Conservation (phyloP, 1,140 invertebrate genomes). For the Probaryconus sp. region DNA sequence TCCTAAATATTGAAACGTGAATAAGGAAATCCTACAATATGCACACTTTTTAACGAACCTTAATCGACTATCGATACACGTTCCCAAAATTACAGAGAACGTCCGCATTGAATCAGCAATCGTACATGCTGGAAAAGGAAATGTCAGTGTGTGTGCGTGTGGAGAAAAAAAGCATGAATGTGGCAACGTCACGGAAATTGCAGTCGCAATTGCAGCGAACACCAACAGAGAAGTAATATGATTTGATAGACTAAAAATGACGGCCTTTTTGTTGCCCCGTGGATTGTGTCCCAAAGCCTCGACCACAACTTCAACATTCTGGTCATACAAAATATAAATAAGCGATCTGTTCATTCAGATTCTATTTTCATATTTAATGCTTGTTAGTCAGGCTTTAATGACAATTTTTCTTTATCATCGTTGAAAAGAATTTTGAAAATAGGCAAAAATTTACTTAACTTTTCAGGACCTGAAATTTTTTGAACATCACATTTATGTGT, state of each 20-base stretch:
- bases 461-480: no score
- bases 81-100: slow-evolving; percentile 16
- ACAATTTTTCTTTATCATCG: no score
- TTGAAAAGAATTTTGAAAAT: no score
- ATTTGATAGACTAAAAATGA: slow-evolving; percentile 2
- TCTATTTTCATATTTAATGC: no score
- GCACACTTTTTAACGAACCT: slow-evolving; percentile 10
- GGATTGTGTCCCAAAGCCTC: background rate
- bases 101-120: slow-evolving; percentile 23
- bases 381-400: no score
- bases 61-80: slow-evolving; percentile 23
- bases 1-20: slow-evolving; percentile 16
- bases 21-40: slow-evolving; percentile 6
- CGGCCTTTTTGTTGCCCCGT: slow-evolving; percentile 6
- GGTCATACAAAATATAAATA: no score
- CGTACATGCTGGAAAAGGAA: slow-evolving; percentile 28
- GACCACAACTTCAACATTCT: background rate
- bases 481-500: no score
- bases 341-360: no score
- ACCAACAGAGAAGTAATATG: slow-evolving; percentile 3
- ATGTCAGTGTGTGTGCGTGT: slow-evolving; percentile 20
- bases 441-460: no score
- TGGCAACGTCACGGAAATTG: slow-evolving; percentile 34
- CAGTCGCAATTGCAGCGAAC: slow-evolving; percentile 28
- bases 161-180: slow-evolving; percentile 31